Evolutionary conservation across 2,888 invertebrate genomes (phyloP).

Genomic region (Trachelus troglodyta): DNA sequence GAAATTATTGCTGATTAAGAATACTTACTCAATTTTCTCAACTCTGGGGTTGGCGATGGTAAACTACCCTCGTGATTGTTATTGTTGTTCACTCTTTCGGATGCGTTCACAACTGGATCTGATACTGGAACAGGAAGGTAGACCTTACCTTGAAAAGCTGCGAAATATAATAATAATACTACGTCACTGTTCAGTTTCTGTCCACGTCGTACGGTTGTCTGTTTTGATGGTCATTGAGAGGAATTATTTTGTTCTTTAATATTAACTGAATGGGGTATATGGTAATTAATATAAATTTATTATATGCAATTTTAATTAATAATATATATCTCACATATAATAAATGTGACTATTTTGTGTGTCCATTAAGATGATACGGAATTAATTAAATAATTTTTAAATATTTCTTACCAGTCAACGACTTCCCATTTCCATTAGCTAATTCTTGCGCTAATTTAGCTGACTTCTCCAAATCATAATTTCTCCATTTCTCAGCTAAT

Average conservation of each 20-base stretch:
- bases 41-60: conserved; percentile 43
- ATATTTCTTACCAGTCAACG: conserved; percentile 47
- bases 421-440: conserved; percentile 45
- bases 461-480: conserved; percentile 60
- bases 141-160: conserved; percentile 55
- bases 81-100: conserved; percentile 44
- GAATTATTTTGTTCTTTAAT: too few relatives aligned
- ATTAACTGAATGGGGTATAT: too few relatives aligned
- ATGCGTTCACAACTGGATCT: conserved; percentile 40
- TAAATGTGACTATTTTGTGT: too few relatives aligned
- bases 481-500: conserved; percentile 36
- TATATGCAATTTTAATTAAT: too few relatives aligned
- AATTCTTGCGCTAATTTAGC: conserved; percentile 57
- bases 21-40: conserved; percentile 52
- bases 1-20: not conserved
- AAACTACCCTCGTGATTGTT: conserved; percentile 50
- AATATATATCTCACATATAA: too few relatives aligned
- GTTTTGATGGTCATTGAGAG: not conserved
- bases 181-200: conserved; percentile 40
- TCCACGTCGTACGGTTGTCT: conserved; percentile 31
- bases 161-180: conserved; percentile 47
- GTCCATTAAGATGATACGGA: too few relatives aligned
- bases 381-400: too few relatives aligned
- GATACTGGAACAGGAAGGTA: conserved; percentile 63
- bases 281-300: too few relatives aligned